A percentile compares a stretch with the other conserved stretches of the same genome.
phyloP scores from a whole-genome alignment of 2,797 vertebrate species.

The Scyliorhinus canicula region DNA sequence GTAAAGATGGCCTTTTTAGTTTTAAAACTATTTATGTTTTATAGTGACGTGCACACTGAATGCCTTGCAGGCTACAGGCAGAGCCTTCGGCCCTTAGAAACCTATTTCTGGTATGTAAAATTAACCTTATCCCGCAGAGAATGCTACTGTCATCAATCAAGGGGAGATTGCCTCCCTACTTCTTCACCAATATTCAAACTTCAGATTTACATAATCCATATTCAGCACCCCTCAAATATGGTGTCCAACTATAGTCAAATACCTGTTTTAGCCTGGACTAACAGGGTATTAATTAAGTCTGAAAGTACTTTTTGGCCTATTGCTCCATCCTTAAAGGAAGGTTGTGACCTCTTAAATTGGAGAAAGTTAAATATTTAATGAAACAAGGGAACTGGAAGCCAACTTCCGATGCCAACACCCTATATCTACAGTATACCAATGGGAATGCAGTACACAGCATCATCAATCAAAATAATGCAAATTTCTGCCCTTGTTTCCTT shows the following conservation, averaged over 20 bases:
- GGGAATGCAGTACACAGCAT: not conserved
- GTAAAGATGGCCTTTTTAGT: not conserved
- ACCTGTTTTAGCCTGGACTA: not conserved
- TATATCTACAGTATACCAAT: constrained; percentile 2
- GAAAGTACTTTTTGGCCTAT: not conserved
- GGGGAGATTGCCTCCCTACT: not conserved
- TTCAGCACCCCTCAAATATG: not conserved
- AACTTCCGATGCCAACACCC: not conserved
- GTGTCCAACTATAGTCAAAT: not conserved
- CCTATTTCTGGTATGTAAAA: not conserved
- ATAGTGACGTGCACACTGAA: not conserved
- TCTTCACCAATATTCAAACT: not conserved
- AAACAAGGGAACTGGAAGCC: constrained; percentile 18
- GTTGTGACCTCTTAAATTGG: not conserved
- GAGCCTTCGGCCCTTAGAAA: not conserved
- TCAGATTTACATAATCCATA: not conserved
- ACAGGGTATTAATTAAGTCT: not conserved
- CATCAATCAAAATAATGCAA: constrained; percentile 16
- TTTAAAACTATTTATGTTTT: not conserved
- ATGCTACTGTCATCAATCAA: not conserved
- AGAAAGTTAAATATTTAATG: constrained; percentile 30
- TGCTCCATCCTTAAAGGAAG: not conserved
- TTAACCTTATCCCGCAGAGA: not conserved
- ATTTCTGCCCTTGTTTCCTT: not conserved
- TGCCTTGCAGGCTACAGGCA: not conserved